Evolutionary conservation across 2,888 invertebrate genomes (phyloP), one percentile per base, ranked within the genome.

Genomic region (Drosophila colorata): DNA sequence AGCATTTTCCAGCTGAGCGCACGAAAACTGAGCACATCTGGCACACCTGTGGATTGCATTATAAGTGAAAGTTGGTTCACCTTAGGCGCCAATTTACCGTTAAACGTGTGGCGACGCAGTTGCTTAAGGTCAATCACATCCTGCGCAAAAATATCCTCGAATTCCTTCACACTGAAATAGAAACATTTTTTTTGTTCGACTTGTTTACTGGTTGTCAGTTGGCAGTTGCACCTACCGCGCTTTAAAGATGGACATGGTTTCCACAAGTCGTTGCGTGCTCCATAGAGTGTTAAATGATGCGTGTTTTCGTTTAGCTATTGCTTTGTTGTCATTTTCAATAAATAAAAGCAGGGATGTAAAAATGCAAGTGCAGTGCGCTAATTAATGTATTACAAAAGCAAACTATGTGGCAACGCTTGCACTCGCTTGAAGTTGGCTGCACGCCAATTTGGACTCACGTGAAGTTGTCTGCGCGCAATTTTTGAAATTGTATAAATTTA

Each of bases 1-100:
- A 98, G 92, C 18, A 98, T 93, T 93, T 96, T 97, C 98, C 98
- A 98, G 80, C 97, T 97, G 40, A 97, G 91, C 0, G 98, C 94
- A 55, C 98, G 93, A 67, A 95, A 93, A 1, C 97, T 96, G 78
- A 95, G 95, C 81, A 97, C 97, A 90, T 98, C 98, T 1, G 98
- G 98, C 83, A 98, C 95, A 55, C 98, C 98, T 97, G 84, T 97
- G 80, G 60, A 76, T 61, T 48, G 14, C 7, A 40, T 25, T 20
- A 7, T 28, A 18, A 33, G 5, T 57, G 13, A 14, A n/a, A 31
- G 11, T 3, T 13, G 8, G 18, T 14, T 43, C 6, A 8, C 23
- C 14, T 4, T 13, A 7, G 8, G 9, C 4, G 8, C 9, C 2
- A 38, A 81, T 91, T 92, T 93, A 97, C 97, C 97, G 93, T 96